Evolutionary conservation across 1,140 invertebrate genomes (phyloP).

Genomic region (Polypedilum vanderplanki): DNA sequence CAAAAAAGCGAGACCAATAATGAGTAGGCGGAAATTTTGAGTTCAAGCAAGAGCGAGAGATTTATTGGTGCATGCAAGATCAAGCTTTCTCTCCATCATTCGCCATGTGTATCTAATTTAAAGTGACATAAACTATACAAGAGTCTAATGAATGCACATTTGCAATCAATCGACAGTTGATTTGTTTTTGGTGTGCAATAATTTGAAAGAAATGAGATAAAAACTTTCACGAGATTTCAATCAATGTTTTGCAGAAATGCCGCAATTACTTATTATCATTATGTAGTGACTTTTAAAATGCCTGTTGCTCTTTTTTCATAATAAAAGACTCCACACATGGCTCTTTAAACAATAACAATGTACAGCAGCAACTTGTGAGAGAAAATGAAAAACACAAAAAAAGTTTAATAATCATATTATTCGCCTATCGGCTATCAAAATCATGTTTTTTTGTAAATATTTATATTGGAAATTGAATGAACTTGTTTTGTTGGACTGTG

Average conservation of each 20-base stretch:
- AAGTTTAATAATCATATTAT: not conserved
- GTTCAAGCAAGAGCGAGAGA: too few species aligned
- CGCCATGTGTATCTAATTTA: not conserved
- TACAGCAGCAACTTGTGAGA: too few species aligned
- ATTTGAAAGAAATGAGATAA: not conserved
- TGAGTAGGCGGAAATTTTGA: too few species aligned
- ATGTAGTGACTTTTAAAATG: not conserved
- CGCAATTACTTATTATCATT: not conserved
- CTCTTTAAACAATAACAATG: too few species aligned
- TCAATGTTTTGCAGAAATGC: not conserved
- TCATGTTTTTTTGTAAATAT: slow-evolving; percentile 14
- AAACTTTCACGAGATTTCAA: not conserved
- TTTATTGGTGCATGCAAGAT: not conserved
- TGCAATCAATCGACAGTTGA: not conserved
- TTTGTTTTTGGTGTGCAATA: slow-evolving; percentile 5
- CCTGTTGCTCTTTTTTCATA: not conserved
- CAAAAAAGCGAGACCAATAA: too few species aligned
- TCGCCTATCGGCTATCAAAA: slow-evolving; percentile 1
- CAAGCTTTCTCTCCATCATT: not conserved
- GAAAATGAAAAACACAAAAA: not conserved
- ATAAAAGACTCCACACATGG: not conserved
- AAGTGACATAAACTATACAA: not conserved
- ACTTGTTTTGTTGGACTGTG: too few species aligned
- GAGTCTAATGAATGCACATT: not conserved
- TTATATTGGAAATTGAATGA: not conserved